Percentiles rank a stretch among this genome's conserved stretches.
These are phyloP conservation scores for Gerris lacustris DNA, from an alignment of 2,888 invertebrate species.

Conservation along the genomic window DNA sequence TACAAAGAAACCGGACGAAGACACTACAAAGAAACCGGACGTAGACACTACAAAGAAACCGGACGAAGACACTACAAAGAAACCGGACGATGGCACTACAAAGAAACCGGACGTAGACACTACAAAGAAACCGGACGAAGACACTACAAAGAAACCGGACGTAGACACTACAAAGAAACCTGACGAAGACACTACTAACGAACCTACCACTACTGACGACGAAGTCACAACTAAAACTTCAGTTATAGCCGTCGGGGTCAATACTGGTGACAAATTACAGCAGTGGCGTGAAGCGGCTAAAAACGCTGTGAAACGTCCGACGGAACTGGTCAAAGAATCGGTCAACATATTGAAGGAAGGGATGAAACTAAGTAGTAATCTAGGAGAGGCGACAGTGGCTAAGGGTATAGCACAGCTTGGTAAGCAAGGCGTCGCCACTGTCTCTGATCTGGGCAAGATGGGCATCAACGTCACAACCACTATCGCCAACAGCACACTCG, in stretches of 20 bases:
- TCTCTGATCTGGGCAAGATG: neutral
- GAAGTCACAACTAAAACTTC: neutral
- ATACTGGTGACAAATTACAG: neutral
- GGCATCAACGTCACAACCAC: neutral
- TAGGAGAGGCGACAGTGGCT: neutral
- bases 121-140: no score
- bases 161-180: neutral
- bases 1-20: no score
- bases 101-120: no score
- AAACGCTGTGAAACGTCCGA: neutral
- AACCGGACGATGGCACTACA: no score
- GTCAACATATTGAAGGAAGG: neutral
- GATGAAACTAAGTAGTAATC: neutral
- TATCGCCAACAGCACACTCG: neutral
- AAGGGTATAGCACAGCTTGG: neutral
- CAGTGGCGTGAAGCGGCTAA: neutral
- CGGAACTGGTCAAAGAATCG: neutral
- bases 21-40: no score
- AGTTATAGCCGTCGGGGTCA: neutral
- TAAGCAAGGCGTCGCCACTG: neutral
- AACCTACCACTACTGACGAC: neutral
- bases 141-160: neutral
- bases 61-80: no score
- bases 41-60: no score
- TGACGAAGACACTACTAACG: neutral